Evolutionary conservation across 2,113 vertebrate species (phyloP), one percentile per base, ranked within the genome.

Genomic region (Channa maculata): DNA sequence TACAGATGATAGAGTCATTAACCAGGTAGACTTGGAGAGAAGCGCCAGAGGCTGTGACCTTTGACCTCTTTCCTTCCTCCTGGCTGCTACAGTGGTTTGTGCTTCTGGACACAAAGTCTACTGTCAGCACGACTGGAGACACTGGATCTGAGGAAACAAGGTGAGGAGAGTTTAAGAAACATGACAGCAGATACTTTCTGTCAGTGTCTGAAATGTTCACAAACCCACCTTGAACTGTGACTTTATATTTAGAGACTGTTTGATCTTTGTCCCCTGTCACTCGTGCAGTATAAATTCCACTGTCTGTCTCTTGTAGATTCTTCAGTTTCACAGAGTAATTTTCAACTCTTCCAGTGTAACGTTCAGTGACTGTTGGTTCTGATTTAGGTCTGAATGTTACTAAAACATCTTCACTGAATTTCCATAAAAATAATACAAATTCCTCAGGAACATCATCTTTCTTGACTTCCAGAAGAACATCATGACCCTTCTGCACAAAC

Each of bases 191-290:
- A 24, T 24, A 24, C 24, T 24, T 24, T 48, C 1, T 1, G 3
- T 43, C 2, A 24, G 24, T 24, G 24, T 24, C 24, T 24, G 24
- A 49, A 13, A 49, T 24, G 34, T 51, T n/a, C 5, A 59, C 12
- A 66, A 45, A 65, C 75, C 2, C 12, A 87, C 88, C 51, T 45
- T 67, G 50, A 24, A 81, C 51, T 3, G 14, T 43, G 50, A 67
- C 15, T 0, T 34, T 45, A 49, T 79, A 51, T 75, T 82, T 1
- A 24, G 24, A 1, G 24, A 24, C 1, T 0, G 77, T 24, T 24
- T 24, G 1, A 1, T 24, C 1, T 24, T 24, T 24, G 24, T 24
- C 1, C 1, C 1, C 1, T 24, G 1, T 24, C 24, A 24, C 24
- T 24, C 1, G 24, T 24, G 24, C 24, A 24, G 24, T 24, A 24